Evolutionary conservation across 2,888 invertebrate genomes (phyloP).

Genomic region (Boloria selene): DNA sequence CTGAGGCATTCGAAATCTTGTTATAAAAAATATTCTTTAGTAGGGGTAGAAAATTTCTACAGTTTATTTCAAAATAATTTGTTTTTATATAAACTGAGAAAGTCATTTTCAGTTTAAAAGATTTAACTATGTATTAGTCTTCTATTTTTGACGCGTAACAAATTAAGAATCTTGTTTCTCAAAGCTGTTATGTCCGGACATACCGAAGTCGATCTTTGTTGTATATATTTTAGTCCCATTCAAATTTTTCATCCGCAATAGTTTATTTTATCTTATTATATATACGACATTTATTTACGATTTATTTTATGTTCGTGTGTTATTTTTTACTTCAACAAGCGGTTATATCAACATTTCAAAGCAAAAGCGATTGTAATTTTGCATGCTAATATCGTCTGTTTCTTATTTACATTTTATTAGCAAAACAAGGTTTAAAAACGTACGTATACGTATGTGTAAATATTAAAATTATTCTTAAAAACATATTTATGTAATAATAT

Average conservation of each 20-base stretch:
- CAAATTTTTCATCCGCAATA: slow-evolving; percentile 12
- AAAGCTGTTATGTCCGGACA: slow-evolving; percentile 36
- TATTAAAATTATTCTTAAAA: no score
- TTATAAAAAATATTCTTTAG: no score
- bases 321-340: background rate
- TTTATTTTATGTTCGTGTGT: background rate
- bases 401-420: no score
- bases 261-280: slow-evolving; percentile 8
- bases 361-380: no score
- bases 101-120: slow-evolving; percentile 9
- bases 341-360: background rate
- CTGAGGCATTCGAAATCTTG: background rate
- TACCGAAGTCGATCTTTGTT: slow-evolving; percentile 28
- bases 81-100: background rate
- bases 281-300: background rate
- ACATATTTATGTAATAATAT: no score
- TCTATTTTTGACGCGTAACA: slow-evolving; percentile 34
- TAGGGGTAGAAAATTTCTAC: no score
- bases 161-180: slow-evolving; percentile 36
- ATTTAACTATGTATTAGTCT: background rate
- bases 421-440: no score
- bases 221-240: slow-evolving; percentile 24
- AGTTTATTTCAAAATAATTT: background rate
- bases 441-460: no score
- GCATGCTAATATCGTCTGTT: no score